phyloP scores from a whole-genome alignment of 2,888 invertebrate genomes.

The Lithosia quadra region DNA sequence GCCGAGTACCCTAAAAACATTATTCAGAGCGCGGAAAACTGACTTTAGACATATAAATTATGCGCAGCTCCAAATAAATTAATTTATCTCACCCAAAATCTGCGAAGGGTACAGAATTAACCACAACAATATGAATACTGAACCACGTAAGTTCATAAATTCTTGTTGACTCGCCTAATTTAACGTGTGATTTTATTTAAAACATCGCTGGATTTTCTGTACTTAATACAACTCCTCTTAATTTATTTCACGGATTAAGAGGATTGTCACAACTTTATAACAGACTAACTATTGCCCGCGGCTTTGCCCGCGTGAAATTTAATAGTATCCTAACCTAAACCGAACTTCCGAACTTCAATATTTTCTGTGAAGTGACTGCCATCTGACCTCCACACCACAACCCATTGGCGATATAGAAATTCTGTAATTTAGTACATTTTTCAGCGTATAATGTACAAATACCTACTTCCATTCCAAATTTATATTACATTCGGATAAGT shows the following conservation, averaged over 20 bases:
- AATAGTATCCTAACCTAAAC: too few relatives aligned
- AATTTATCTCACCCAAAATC: constrained; percentile 31
- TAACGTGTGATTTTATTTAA: neutral
- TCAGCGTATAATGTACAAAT: too few relatives aligned
- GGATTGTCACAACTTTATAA: neutral
- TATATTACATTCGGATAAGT: too few relatives aligned
- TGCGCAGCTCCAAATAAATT: constrained; percentile 11
- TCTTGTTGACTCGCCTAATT: constrained; percentile 24
- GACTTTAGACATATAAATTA: neutral
- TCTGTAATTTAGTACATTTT: too few relatives aligned
- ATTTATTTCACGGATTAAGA: neutral
- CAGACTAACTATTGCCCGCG: too few relatives aligned
- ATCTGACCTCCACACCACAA: too few relatives aligned
- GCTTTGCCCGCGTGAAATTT: too few relatives aligned
- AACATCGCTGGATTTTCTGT: neutral
- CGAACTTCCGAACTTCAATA: too few relatives aligned
- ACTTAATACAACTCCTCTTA: neutral
- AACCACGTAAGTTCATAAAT: constrained; percentile 24
- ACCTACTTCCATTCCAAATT: too few relatives aligned
- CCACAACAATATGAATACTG: constrained; percentile 32
- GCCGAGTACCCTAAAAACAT: neutral
- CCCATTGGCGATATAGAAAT: too few relatives aligned
- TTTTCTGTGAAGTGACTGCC: too few relatives aligned
- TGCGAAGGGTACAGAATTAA: constrained; percentile 24
- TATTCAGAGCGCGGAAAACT: neutral